These are phyloP conservation scores for Myotis daubentonii DNA, from an alignment of 2,797 vertebrate genomes.

Conservation along the genomic window DNA sequence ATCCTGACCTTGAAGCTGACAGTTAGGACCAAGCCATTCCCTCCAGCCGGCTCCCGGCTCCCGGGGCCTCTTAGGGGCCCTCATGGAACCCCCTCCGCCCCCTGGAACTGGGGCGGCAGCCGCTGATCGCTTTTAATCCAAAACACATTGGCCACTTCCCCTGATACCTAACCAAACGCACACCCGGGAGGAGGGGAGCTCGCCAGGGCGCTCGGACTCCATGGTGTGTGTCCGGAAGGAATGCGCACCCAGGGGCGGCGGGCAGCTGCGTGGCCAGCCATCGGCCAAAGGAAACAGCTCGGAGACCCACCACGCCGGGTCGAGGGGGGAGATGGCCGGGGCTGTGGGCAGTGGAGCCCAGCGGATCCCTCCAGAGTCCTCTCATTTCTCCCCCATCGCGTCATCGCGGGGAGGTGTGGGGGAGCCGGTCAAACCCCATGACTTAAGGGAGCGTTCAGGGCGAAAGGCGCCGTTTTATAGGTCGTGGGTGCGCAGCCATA, in stretches of 20 bases:
- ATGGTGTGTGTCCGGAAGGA: conserved; percentile 75
- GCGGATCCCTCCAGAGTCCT: conserved; percentile 81
- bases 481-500: not conserved
- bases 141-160: conserved; percentile 69
- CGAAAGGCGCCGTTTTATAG: conserved; percentile 54
- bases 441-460: conserved; percentile 47
- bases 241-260: conserved; percentile 59
- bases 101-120: not conserved
- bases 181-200: not conserved
- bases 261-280: not conserved
- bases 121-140: conserved; percentile 40
- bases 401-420: conserved; percentile 78
- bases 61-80: not conserved
- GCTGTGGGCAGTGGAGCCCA: conserved; percentile 70
- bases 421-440: conserved; percentile 79
- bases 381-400: conserved; percentile 81
- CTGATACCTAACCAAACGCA: conserved; percentile 63
- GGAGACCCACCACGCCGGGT: conserved; percentile 63
- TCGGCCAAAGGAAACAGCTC: conserved; percentile 43
- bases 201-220: conserved; percentile 38
- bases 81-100: conserved; percentile 40
- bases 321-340: conserved; percentile 66
- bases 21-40: not conserved
- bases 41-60: not conserved
- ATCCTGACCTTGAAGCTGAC: not conserved